Evolutionary conservation across 2,797 vertebrate genomes (phyloP).

Genomic region (Myripristis murdjan): DNA sequence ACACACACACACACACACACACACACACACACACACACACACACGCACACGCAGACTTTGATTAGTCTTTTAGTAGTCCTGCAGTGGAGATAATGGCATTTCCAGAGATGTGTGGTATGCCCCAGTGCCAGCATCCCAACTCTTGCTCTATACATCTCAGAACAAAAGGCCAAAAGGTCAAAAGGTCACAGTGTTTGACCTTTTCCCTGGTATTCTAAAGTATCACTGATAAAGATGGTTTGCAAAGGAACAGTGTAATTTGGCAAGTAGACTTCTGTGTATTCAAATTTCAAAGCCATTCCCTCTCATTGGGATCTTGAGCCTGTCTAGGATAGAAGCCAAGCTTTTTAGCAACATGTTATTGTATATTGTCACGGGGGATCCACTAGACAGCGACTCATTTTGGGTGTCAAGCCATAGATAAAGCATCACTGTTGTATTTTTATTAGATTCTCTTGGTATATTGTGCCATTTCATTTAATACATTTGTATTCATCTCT

Average conservation of each 20-base stretch:
- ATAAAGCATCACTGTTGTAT: conserved; percentile 57
- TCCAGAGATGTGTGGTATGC: too few relatives aligned
- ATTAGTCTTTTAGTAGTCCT: conserved; percentile 22
- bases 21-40: too few relatives aligned
- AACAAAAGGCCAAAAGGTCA: too few relatives aligned
- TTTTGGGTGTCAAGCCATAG: conserved; percentile 32
- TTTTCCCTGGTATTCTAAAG: not conserved
- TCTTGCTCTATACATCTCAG: too few relatives aligned
- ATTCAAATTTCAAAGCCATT: not conserved
- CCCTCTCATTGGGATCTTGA: conserved; percentile 8
- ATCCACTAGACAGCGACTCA: conserved; percentile 12
- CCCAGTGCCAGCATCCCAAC: too few relatives aligned
- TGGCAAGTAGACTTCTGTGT: not conserved
- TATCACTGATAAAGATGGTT: not conserved
- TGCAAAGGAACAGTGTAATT: conserved; percentile 9
- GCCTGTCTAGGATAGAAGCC: conserved; percentile 18
- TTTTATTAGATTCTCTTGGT: conserved; percentile 50
- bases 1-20: too few relatives aligned
- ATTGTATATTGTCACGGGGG: conserved; percentile 40
- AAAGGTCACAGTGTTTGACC: not conserved
- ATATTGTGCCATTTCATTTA: conserved; percentile 51
- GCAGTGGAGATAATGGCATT: conserved; percentile 36
- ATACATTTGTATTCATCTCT: conserved; percentile 52
- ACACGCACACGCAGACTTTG: too few relatives aligned
- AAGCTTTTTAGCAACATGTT: conserved; percentile 36